phyloP scores from a whole-genome alignment of 2,888 invertebrate species.

The Drosophila meridiana region DNA sequence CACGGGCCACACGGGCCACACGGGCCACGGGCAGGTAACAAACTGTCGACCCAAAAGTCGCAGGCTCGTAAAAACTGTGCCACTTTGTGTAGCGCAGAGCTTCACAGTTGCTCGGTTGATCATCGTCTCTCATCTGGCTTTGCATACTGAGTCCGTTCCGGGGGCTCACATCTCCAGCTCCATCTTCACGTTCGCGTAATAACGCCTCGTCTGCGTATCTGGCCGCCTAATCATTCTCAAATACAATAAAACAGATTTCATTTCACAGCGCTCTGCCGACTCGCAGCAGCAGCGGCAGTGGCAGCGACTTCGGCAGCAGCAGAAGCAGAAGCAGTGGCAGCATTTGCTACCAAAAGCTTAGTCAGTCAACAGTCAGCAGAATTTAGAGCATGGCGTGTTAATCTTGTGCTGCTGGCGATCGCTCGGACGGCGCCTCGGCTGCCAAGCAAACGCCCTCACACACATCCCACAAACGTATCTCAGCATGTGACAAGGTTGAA shows the following conservation, averaged over 20 bases:
- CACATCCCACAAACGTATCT: constrained; percentile 17
- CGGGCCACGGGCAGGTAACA: constrained; percentile 47
- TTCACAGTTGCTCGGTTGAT: constrained; percentile 18
- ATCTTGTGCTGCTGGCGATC: constrained; percentile 66
- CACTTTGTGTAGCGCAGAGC: constrained; percentile 51
- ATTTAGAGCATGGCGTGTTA: constrained; percentile 57
- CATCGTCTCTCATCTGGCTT: constrained; percentile 30
- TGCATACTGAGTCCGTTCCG: constrained; percentile 42
- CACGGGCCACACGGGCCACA: neutral
- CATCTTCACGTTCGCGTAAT: constrained; percentile 59
- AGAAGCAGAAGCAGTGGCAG: constrained; percentile 30
- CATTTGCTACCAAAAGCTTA: constrained; percentile 75
- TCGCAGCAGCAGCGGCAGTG: constrained; percentile 23
- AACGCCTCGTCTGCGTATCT: constrained; percentile 66
- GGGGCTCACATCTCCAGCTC: constrained; percentile 30
- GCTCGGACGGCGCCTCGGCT: constrained; percentile 49
- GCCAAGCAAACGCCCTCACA: constrained; percentile 33
- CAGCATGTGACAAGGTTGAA: constrained; percentile 42
- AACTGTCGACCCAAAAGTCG: constrained; percentile 51
- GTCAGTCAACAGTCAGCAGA: constrained; percentile 64
- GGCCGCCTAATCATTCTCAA: constrained; percentile 72
- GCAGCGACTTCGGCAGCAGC: constrained; percentile 7
- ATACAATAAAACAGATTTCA: constrained; percentile 74
- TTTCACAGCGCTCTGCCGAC: constrained; percentile 42
- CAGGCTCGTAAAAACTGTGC: constrained; percentile 68